Conservation (phyloP, 2,797 vertebrate genomes). For the Lacerta agilis region DNA sequence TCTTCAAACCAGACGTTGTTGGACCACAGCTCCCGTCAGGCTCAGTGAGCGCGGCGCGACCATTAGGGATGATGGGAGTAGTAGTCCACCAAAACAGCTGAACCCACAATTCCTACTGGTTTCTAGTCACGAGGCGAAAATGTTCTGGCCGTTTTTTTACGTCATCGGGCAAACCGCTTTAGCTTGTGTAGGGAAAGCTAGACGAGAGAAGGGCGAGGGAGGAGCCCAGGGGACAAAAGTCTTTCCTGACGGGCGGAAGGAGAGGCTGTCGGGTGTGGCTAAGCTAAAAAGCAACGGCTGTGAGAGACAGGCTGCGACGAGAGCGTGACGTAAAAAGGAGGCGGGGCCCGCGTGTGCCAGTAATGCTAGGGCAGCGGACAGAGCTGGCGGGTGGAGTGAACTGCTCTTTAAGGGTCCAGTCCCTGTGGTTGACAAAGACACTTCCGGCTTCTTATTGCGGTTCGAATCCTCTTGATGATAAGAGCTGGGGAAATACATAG, state of each 20-base stretch:
- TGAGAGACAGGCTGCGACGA: no score
- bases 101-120: no score
- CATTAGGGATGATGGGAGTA: no score
- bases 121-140: background rate
- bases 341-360: background rate
- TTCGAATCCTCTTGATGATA: background rate
- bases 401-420: background rate
- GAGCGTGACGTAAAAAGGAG: background rate
- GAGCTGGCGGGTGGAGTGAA: no score
- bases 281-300: background rate
- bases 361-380: no score
- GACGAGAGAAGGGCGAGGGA: background rate
- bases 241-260: no score
- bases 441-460: background rate
- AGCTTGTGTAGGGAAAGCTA: background rate
- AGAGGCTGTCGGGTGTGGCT: background rate
- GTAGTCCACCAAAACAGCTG: no score
- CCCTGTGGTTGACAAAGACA: background rate
- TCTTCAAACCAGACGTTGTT: no score
- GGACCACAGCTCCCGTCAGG: no score
- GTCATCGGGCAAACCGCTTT: background rate
- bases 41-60: no score
- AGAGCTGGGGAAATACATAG: no score
- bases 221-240: background rate
- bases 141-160: background rate